A percentile compares a stretch with the other conserved stretches of the same genome.
Conservation (phyloP, 2,888 invertebrate species). For the Leucophenga maculata region DNA sequence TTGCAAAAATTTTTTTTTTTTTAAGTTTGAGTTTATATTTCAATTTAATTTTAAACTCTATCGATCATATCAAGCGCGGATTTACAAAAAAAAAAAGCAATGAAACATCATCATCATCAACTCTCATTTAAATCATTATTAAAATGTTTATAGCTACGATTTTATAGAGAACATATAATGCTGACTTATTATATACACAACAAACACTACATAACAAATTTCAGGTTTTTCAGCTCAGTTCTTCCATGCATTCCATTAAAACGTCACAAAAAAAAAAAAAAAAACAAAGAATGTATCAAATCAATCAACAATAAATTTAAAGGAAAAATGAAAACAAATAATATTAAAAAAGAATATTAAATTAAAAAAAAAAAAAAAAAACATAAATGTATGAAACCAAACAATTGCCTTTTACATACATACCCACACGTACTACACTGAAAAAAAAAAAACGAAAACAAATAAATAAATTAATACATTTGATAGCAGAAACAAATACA, state of each 20-base stretch:
- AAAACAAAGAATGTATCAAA: conserved; percentile 21
- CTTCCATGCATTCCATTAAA: conserved; percentile 40
- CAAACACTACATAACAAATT: conserved; percentile 37
- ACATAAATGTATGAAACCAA: conserved; percentile 54
- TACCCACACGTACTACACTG: conserved; percentile 62
- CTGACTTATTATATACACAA: neutral
- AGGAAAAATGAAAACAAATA: neutral
- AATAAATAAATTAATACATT: conserved; percentile 8
- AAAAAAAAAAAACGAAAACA: conserved; percentile 29
- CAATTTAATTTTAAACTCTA: neutral
- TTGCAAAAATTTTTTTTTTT: no score
- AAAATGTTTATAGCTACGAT: conserved; percentile 31
- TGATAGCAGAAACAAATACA: neutral
- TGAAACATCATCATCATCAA: no score
- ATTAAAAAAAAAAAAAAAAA: conserved; percentile 20
- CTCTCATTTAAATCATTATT: no score
- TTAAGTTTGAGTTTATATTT: neutral
- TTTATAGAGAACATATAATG: neutral
- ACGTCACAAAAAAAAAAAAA: conserved; percentile 12
- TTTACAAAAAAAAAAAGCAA: conserved; percentile 28
- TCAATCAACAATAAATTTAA: conserved; percentile 17
- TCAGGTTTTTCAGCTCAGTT: conserved; percentile 59
- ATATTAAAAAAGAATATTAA: conserved; percentile 8
- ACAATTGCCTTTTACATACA: conserved; percentile 67
- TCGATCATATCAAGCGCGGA: conserved; percentile 16